Conservation (phyloP, 35 echinoderm and acorn worm species). For the Strongylocentrotus purpuratus region DNA sequence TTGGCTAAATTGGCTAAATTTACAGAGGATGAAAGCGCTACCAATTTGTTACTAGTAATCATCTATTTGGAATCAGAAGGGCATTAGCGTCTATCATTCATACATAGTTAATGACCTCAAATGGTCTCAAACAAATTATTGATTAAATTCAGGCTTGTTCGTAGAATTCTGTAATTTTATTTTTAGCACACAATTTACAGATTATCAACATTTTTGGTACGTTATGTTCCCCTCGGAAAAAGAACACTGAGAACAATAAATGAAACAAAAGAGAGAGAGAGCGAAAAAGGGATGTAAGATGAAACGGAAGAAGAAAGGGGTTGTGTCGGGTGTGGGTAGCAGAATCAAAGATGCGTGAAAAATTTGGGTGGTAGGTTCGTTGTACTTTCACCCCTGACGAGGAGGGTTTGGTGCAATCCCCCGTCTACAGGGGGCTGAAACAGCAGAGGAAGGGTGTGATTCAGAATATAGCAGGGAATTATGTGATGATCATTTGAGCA, state of each 20-base stretch:
- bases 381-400: background rate
- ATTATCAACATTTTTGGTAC: background rate
- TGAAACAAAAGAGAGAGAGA: background rate
- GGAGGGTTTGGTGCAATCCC: background rate
- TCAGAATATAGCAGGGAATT: conserved; percentile 3
- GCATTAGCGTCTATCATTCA: no score
- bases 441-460: conserved; percentile 30
- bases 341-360: conserved; percentile 12
- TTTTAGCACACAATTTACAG: background rate
- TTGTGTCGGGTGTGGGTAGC: background rate
- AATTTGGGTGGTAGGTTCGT: conserved; percentile 9
- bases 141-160: no score
- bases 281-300: background rate
- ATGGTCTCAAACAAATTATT: no score
- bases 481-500: conserved; percentile 30
- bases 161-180: background rate
- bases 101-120: no score
- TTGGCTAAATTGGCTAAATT: background rate
- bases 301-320: background rate
- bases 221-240: background rate
- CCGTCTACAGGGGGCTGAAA: background rate
- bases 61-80: background rate
- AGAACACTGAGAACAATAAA: background rate
- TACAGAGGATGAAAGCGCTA: background rate
- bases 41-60: background rate